Conservation (phyloP, 1,140 invertebrate genomes). For the Leptinotarsa lineolata region DNA sequence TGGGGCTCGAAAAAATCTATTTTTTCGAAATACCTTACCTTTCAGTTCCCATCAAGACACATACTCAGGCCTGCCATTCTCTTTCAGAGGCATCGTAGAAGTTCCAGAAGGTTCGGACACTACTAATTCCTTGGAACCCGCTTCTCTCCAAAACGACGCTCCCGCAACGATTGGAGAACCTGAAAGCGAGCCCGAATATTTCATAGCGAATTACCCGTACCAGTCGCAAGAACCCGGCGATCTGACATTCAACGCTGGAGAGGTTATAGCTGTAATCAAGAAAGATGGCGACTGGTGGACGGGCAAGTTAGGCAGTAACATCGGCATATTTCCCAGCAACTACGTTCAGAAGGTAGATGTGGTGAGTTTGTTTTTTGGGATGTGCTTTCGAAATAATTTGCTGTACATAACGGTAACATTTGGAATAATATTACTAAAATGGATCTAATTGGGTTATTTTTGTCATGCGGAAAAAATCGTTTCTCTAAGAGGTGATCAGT, state of each 20-base stretch:
- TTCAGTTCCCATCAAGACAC: no score
- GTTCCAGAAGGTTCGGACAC: slow-evolving; percentile 67
- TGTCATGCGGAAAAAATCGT: no score
- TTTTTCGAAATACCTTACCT: no score
- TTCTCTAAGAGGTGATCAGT: no score
- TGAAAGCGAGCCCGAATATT: slow-evolving; percentile 70
- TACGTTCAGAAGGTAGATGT: slow-evolving; percentile 75
- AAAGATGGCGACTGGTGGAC: slow-evolving; percentile 99
- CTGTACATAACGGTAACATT: background rate
- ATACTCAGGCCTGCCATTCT: background rate
- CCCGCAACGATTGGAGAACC: slow-evolving; percentile 46
- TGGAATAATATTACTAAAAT: no score
- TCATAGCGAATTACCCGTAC: slow-evolving; percentile 83
- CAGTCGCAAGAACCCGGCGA: slow-evolving; percentile 88
- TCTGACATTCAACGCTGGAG: slow-evolving; percentile 88
- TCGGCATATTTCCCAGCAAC: slow-evolving; percentile 94
- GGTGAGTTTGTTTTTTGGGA: slow-evolving; percentile 22
- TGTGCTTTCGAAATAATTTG: background rate
- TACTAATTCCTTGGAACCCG: slow-evolving; percentile 24
- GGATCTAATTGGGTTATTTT: no score
- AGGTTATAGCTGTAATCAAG: slow-evolving; percentile 84
- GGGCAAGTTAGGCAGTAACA: slow-evolving; percentile 72
- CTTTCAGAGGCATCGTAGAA: slow-evolving; percentile 67
- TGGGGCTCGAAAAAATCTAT: no score
- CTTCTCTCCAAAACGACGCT: slow-evolving; percentile 42